phyloP scores from a whole-genome alignment of 2,888 invertebrate species.

The Tenthredo scrophulariae region DNA sequence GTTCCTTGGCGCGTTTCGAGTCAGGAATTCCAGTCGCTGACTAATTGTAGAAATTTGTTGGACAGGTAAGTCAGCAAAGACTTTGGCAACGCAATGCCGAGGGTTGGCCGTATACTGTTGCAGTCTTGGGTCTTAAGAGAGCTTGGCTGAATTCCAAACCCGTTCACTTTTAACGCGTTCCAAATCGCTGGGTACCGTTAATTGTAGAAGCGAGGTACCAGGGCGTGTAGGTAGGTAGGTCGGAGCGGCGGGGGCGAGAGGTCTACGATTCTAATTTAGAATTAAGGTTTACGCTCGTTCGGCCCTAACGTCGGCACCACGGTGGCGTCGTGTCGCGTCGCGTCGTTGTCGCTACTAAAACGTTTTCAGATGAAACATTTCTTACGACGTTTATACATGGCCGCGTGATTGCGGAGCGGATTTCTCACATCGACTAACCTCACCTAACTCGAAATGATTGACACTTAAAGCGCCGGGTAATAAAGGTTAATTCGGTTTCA shows the following conservation, averaged over 20 bases:
- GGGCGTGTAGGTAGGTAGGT: conserved; percentile 44
- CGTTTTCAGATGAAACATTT: conserved; percentile 71
- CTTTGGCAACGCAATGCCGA: not conserved
- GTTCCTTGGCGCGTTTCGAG: not conserved
- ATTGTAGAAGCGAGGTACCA: conserved; percentile 55
- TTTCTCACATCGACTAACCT: conserved; percentile 27
- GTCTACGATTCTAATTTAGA: conserved; percentile 65
- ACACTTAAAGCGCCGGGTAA: conserved; percentile 62
- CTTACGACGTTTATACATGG: conserved; percentile 62
- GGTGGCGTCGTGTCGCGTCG: conserved; percentile 57
- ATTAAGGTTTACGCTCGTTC: conserved; percentile 68
- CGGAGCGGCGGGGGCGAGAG: not conserved
- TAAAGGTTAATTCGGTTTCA: conserved; percentile 69
- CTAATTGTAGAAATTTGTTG: conserved; percentile 28
- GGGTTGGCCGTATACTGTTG: not conserved
- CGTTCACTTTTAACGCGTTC: conserved; percentile 56
- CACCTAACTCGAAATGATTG: conserved; percentile 63
- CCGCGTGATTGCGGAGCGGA: conserved; percentile 60
- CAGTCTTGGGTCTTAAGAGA: conserved; percentile 28
- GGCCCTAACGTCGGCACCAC: conserved; percentile 46
- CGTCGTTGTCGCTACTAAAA: conserved; percentile 65
- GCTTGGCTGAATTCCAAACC: conserved; percentile 53
- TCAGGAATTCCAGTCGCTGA: conserved; percentile 15
- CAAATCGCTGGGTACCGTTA: conserved; percentile 53
- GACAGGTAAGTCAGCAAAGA: conserved; percentile 42